These are phyloP conservation scores for Busseola fusca DNA, from an alignment of 2,888 invertebrate genomes.

Conservation along the genomic window DNA sequence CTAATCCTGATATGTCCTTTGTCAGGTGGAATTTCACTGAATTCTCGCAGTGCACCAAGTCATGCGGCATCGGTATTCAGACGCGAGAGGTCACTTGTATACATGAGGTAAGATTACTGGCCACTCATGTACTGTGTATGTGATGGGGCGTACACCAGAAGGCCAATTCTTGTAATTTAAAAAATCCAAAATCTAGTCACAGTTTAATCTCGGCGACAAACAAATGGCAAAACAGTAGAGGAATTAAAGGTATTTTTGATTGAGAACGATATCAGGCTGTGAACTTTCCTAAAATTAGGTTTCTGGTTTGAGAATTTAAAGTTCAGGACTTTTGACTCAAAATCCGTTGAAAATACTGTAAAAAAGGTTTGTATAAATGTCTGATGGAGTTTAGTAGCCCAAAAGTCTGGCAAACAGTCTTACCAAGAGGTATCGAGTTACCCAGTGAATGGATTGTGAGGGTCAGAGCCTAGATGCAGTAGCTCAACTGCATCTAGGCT, in stretches of 20 bases:
- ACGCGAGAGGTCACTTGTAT: conserved; percentile 96
- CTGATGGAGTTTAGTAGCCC: too few species aligned
- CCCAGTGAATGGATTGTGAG: too few species aligned
- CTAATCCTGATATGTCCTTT: conserved; percentile 56
- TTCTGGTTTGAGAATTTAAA: not conserved
- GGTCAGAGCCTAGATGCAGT: too few species aligned
- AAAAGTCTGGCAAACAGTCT: too few species aligned
- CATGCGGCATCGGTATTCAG: conserved; percentile 98
- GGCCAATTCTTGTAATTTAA: not conserved
- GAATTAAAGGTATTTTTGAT: not conserved
- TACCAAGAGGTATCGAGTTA: too few species aligned
- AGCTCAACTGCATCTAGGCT: too few species aligned
- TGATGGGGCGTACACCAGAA: not conserved
- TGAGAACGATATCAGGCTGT: not conserved
- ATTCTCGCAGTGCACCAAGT: conserved; percentile 96
- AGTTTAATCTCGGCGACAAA: not conserved
- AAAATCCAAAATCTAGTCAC: not conserved
- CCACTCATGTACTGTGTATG: not conserved
- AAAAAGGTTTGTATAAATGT: too few species aligned
- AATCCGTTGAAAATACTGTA: too few species aligned
- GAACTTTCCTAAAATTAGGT: not conserved
- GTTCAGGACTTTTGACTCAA: not conserved
- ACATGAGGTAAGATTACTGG: conserved; percentile 89
- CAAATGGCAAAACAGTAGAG: not conserved
- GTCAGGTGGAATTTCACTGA: conserved; percentile 96